phyloP scores from a whole-genome alignment of 2,113 vertebrate species.

The Panthera leo region DNA sequence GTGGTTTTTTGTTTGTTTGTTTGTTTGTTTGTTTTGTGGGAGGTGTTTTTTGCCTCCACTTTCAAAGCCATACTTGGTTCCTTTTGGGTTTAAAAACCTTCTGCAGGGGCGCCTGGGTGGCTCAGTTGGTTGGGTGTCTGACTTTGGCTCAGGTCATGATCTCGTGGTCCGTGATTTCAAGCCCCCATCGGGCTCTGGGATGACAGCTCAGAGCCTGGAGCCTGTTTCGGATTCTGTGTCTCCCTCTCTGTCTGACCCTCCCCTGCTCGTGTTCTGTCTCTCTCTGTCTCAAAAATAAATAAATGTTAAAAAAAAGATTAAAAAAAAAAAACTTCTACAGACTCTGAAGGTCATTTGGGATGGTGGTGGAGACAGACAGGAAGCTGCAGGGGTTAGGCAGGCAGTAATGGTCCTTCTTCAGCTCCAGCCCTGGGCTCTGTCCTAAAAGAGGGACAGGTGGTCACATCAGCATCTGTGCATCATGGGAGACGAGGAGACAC shows the following conservation, averaged over 20 bases:
- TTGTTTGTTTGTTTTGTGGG: background rate
- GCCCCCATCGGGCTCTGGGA: no score
- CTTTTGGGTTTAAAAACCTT: background rate
- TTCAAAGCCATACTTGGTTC: conserved; percentile 27
- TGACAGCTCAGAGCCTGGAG: no score
- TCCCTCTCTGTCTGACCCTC: no score
- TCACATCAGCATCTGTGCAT: background rate
- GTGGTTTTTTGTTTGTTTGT: background rate
- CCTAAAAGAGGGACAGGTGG: background rate
- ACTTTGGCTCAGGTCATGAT: no score
- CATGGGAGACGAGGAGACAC: background rate
- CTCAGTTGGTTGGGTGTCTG: no score
- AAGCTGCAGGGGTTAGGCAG: background rate
- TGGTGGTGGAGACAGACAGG: background rate
- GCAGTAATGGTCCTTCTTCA: background rate
- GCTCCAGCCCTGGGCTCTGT: background rate
- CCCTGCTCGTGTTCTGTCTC: no score
- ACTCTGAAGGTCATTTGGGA: background rate
- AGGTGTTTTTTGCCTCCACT: background rate
- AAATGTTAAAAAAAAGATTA: no score
- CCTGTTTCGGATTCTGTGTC: no score
- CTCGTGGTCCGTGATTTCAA: no score
- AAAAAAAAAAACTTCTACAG: background rate
- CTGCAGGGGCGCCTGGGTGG: background rate
- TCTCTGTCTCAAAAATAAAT: no score